phyloP scores from a whole-genome alignment of 2,113 vertebrate genomes.

The Etheostoma cragini region DNA sequence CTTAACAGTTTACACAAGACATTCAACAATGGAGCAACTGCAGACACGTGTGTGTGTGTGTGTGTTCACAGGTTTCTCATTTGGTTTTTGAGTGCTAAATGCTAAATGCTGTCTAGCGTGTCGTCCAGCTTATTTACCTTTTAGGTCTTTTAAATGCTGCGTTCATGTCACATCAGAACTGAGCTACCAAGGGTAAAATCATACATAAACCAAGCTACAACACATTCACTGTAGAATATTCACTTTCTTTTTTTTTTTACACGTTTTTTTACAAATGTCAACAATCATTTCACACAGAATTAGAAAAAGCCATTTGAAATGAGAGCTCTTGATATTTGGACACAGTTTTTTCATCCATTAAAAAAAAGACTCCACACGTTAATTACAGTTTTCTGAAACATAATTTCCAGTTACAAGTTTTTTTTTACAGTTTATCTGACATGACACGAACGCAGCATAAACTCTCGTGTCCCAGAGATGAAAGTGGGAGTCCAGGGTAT shows the following conservation, averaged over 20 bases:
- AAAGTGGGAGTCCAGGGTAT: background rate
- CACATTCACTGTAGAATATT: too few relatives aligned
- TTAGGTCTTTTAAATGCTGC: background rate
- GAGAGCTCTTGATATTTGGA: background rate
- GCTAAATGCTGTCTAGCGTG: conserved; percentile 35
- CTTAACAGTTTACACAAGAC: conserved; percentile 58
- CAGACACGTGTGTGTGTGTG: conserved; percentile 20
- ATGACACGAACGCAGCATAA: conserved; percentile 3
- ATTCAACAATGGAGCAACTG: conserved; percentile 64
- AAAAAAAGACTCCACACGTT: background rate
- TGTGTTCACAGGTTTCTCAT: conserved; percentile 32
- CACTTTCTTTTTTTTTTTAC: too few relatives aligned
- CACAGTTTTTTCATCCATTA: too few relatives aligned
- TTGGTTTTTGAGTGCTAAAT: conserved; percentile 66
- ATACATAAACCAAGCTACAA: background rate
- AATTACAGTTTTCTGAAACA: background rate
- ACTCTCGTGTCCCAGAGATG: background rate
- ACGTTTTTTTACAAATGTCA: background rate
- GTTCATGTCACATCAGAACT: conserved; percentile 15
- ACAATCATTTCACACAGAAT: background rate
- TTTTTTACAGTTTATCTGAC: background rate
- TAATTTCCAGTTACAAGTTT: background rate
- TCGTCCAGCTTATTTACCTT: background rate
- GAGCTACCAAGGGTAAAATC: background rate
- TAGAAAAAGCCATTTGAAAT: background rate